phyloP scores from a whole-genome alignment of 1,140 invertebrate genomes.

The Drosophila eugracilis region DNA sequence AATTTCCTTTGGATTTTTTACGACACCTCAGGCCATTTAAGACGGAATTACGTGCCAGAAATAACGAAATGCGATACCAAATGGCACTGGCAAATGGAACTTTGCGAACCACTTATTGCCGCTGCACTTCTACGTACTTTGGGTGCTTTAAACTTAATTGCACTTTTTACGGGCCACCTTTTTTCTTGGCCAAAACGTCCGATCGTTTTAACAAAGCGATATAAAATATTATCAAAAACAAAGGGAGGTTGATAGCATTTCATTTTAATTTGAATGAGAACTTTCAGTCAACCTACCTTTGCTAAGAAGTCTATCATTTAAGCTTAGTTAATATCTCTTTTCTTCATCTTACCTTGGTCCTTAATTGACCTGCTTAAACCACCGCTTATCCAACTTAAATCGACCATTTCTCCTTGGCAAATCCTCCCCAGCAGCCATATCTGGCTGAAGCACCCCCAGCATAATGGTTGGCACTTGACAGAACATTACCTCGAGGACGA shows the following conservation, averaged over 20 bases:
- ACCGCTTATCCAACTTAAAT: slow-evolving; percentile 27
- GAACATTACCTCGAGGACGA: slow-evolving; percentile 50
- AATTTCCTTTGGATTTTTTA: slow-evolving; percentile 31
- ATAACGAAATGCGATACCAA: slow-evolving; percentile 44
- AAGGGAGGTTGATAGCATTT: not conserved
- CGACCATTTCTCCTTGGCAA: slow-evolving; percentile 14
- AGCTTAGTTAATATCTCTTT: too few relatives aligned
- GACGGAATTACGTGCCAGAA: slow-evolving; percentile 51
- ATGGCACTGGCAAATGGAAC: slow-evolving; percentile 11
- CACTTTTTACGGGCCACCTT: slow-evolving; percentile 7
- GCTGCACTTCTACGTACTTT: slow-evolving; percentile 31
- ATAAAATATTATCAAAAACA: not conserved
- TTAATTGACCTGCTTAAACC: slow-evolving; percentile 4
- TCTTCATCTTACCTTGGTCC: slow-evolving; percentile 12
- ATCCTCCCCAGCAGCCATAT: not conserved
- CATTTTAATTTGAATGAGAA: not conserved
- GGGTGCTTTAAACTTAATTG: slow-evolving; percentile 42
- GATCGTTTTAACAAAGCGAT: not conserved
- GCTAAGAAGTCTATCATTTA: too few relatives aligned
- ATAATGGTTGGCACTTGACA: slow-evolving; percentile 35
- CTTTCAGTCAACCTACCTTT: too few relatives aligned
- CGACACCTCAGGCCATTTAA: slow-evolving; percentile 36
- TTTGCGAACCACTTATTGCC: slow-evolving; percentile 19
- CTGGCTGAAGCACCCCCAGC: slow-evolving; percentile 15
- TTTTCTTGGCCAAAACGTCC: not conserved